phyloP scores from a whole-genome alignment of 2,888 invertebrate species.

The Erynnis tages region DNA sequence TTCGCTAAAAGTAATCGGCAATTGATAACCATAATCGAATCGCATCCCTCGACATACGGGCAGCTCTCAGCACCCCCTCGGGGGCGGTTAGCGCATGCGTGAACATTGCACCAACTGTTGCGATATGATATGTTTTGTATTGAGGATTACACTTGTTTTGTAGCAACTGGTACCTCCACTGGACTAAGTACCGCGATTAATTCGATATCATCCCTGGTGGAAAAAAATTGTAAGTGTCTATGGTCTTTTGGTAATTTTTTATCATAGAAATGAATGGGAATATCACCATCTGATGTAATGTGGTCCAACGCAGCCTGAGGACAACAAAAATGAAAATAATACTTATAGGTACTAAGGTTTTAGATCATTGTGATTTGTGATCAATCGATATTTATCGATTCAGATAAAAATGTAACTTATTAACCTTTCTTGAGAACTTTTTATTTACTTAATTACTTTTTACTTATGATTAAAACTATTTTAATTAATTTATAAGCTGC shows the following conservation, averaged over 20 bases:
- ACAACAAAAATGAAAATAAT: too few species aligned
- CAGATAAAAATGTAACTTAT: too few species aligned
- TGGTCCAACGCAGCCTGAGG: too few species aligned
- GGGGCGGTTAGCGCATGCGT: slow-evolving; percentile 41
- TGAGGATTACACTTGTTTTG: slow-evolving; percentile 46
- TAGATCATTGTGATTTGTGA: too few species aligned
- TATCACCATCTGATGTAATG: too few species aligned
- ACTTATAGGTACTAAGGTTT: too few species aligned
- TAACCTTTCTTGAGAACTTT: too few species aligned
- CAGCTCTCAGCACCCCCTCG: slow-evolving; percentile 50
- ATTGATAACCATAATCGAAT: slow-evolving; percentile 57
- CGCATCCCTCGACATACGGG: slow-evolving; percentile 48
- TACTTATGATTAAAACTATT: too few species aligned
- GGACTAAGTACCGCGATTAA: slow-evolving; percentile 13
- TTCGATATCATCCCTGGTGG: slow-evolving; percentile 7
- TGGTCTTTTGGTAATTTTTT: not conserved
- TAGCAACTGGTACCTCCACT: slow-evolving; percentile 35
- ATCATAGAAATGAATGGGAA: too few species aligned
- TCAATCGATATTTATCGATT: too few species aligned
- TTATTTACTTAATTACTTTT: too few species aligned
- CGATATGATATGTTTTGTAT: slow-evolving; percentile 57
- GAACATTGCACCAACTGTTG: slow-evolving; percentile 60
- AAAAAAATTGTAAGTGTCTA: not conserved
- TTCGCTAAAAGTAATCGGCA: slow-evolving; percentile 27
- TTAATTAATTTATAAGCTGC: too few species aligned